Percentiles rank a stretch among this genome's conserved stretches.
These are phyloP conservation scores for Macropodus opercularis DNA, from an alignment of 2,797 vertebrate genomes.

Conservation along the genomic window DNA sequence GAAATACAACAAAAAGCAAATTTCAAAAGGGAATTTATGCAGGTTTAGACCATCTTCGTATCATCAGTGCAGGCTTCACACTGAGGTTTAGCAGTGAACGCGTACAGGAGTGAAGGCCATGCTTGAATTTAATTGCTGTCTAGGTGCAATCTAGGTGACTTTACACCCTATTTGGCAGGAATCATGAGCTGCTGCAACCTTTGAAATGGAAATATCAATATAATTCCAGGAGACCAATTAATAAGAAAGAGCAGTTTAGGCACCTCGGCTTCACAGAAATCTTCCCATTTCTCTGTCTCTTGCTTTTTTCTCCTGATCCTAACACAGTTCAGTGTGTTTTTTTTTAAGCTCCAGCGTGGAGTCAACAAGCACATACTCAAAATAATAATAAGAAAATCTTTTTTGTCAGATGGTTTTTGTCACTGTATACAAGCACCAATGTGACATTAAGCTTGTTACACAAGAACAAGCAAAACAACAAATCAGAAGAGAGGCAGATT, in stretches of 20 bases:
- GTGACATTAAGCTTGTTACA: background rate
- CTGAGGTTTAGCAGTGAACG: too few relatives aligned
- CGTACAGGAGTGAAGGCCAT: background rate
- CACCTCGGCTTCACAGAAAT: background rate
- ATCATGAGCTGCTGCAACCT: background rate
- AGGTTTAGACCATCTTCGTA: too few relatives aligned
- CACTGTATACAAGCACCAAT: background rate
- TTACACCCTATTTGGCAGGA: background rate
- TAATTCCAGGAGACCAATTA: constrained; percentile 22
- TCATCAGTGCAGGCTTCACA: too few relatives aligned
- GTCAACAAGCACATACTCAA: background rate
- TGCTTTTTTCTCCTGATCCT: constrained; percentile 14
- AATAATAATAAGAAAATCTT: background rate
- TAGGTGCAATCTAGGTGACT: constrained; percentile 12
- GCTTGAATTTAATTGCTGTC: constrained; percentile 6
- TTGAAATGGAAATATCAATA: constrained; percentile 47
- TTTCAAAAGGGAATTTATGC: too few relatives aligned
- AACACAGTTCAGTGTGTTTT: constrained; percentile 7
- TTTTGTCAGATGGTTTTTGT: background rate
- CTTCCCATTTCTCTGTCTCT: too few relatives aligned
- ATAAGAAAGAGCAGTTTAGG: constrained; percentile 7
- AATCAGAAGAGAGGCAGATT: background rate
- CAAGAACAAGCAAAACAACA: background rate
- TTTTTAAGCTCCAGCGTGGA: background rate
- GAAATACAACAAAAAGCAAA: too few relatives aligned